Conservation (phyloP, 2,797 vertebrate species). For the Caiman crocodilus region DNA sequence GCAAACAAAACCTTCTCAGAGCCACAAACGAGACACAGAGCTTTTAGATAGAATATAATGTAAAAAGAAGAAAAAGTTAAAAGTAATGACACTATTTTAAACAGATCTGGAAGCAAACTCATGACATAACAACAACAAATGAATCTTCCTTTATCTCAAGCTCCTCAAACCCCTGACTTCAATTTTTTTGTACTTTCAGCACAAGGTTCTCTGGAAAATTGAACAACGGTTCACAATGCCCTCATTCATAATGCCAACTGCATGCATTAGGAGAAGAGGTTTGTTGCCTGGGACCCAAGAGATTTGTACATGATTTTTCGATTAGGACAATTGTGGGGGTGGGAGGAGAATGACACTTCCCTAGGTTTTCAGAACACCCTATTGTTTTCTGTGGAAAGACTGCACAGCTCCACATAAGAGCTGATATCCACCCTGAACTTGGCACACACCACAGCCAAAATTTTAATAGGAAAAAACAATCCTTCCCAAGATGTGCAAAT, state of each 20-base stretch:
- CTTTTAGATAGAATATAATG: neutral
- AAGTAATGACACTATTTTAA: neutral
- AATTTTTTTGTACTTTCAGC: neutral
- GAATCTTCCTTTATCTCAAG: no score
- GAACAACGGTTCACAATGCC: neutral
- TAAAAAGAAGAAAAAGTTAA: neutral
- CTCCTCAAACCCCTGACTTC: neutral
- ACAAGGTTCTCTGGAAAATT: neutral
- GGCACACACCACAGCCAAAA: neutral
- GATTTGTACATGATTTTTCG: neutral
- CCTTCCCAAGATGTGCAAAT: neutral
- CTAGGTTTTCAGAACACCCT: slow-evolving; percentile 43
- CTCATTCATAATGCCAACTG: neutral
- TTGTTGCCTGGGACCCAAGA: neutral
- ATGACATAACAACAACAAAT: neutral
- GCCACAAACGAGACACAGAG: neutral
- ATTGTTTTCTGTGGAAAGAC: slow-evolving; percentile 40
- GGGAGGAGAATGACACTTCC: neutral
- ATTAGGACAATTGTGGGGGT: slow-evolving; percentile 40
- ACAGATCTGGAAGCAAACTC: neutral
- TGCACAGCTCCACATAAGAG: neutral
- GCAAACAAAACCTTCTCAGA: neutral
- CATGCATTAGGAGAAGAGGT: neutral
- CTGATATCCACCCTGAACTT: neutral
- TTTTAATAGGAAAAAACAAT: neutral